These are phyloP conservation scores for Mus musculus DNA, from an alignment of 2,113 vertebrate species.

Conservation along the genomic window DNA sequence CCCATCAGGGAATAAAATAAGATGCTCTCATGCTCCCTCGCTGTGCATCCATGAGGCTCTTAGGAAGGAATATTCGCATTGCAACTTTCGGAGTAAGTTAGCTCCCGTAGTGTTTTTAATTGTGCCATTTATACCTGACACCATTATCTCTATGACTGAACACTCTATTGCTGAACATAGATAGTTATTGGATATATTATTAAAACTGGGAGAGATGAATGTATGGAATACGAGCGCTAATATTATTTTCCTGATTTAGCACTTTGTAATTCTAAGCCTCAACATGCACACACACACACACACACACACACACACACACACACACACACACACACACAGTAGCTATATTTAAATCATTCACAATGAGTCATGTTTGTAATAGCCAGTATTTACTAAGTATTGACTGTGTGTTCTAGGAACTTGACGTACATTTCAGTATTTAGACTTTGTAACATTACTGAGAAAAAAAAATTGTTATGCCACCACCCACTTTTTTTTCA, in stretches of 20 bases:
- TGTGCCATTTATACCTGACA: constrained; percentile 80
- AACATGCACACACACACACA: not conserved
- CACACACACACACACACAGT: no score
- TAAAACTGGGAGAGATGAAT: constrained; percentile 76
- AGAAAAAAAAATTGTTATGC: not conserved
- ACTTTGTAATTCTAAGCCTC: constrained; percentile 39
- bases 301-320: no score
- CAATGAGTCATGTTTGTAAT: constrained; percentile 36
- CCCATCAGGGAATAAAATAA: constrained; percentile 69
- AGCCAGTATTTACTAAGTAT: not conserved
- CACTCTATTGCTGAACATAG: constrained; percentile 46
- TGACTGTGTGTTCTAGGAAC: constrained; percentile 4
- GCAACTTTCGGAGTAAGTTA: constrained; percentile 68
- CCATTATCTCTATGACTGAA: constrained; percentile 75
- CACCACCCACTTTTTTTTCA: not conserved
- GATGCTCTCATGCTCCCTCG: constrained; percentile 66
- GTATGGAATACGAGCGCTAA: constrained; percentile 46
- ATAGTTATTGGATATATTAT: constrained; percentile 76
- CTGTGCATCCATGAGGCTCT: constrained; percentile 54
- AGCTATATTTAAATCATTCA: constrained; percentile 50
- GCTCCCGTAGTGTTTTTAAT: constrained; percentile 76
- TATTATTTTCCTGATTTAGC: constrained; percentile 63
- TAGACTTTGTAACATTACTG: constrained; percentile 2
- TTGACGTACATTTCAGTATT: constrained; percentile 44
- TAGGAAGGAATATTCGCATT: constrained; percentile 60